Evolutionary conservation across 2,888 invertebrate genomes (phyloP).

Genomic region (Caenorhabditis auriculariae): DNA sequence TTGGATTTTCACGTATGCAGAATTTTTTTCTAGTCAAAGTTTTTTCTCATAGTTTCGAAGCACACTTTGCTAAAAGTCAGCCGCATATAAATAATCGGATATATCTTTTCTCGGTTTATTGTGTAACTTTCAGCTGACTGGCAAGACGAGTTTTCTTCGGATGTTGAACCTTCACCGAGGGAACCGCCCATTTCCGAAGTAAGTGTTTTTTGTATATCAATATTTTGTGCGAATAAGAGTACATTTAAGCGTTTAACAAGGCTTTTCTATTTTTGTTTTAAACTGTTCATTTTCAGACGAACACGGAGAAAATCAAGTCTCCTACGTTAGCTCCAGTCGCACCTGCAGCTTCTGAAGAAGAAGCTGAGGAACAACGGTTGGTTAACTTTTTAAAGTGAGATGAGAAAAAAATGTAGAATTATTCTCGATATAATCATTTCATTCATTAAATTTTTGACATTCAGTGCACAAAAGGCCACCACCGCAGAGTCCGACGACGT

Average conservation of each 20-base stretch:
- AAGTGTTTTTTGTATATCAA: neutral
- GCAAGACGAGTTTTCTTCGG: conserved; percentile 61
- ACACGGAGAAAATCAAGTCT: no score
- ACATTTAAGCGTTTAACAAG: no score
- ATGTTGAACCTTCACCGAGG: conserved; percentile 45
- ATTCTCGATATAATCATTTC: no score
- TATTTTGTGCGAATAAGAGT: neutral
- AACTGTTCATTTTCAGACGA: no score
- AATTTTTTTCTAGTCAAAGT: no score
- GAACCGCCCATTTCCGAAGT: conserved; percentile 14
- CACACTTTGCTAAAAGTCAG: no score
- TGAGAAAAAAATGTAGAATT: no score
- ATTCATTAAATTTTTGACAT: neutral
- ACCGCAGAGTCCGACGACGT: conserved; percentile 69
- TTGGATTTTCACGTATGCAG: no score
- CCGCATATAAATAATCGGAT: no score
- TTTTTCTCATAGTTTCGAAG: no score
- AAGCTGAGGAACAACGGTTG: neutral
- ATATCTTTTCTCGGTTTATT: neutral
- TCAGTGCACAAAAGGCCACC: conserved; percentile 5
- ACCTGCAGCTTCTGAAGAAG: conserved; percentile 2
- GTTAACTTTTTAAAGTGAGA: no score
- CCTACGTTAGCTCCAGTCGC: neutral
- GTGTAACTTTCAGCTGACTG: conserved; percentile 48
- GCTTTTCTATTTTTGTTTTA: no score